phyloP scores from a whole-genome alignment of 2,113 vertebrate species.

The Takifugu bimaculatus region DNA sequence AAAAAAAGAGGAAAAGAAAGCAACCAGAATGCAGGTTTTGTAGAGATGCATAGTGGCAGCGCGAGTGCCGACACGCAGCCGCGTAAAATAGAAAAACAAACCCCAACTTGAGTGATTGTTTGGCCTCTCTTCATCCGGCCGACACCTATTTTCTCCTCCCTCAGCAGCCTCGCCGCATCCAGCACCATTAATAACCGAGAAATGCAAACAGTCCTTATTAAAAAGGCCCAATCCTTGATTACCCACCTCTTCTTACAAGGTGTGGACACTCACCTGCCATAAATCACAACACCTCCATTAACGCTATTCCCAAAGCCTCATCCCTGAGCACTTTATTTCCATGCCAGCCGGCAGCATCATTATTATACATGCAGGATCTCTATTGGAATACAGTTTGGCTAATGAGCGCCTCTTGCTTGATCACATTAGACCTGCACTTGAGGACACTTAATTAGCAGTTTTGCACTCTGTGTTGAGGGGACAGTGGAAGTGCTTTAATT shows the following conservation, averaged over 20 bases:
- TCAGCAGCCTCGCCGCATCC: conserved; percentile 23
- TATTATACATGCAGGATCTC: conserved; percentile 64
- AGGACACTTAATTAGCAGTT: conserved; percentile 75
- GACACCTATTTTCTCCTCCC: conserved; percentile 18
- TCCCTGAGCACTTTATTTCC: conserved; percentile 56
- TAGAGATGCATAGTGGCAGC: no score
- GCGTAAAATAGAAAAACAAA: no score
- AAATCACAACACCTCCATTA: conserved; percentile 59
- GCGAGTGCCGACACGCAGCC: no score
- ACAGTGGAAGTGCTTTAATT: conserved; percentile 61
- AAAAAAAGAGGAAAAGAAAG: no score
- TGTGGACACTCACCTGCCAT: conserved; percentile 57
- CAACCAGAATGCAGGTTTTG: no score
- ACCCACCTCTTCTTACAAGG: not conserved
- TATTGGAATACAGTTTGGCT: conserved; percentile 69
- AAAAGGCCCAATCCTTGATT: conserved; percentile 40
- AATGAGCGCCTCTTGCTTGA: conserved; percentile 75
- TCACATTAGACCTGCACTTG: conserved; percentile 75
- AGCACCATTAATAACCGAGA: conserved; percentile 46
- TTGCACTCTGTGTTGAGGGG: conserved; percentile 60
- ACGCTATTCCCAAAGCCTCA: conserved; percentile 50
- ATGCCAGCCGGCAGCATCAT: conserved; percentile 52
- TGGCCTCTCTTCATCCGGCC: conserved; percentile 1
- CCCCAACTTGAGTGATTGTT: no score
- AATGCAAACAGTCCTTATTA: conserved; percentile 57